Evolutionary conservation across 92 coral and sea anemone species (phyloP), one percentile per base, ranked within the genome.

Genomic region (Porites rus): DNA sequence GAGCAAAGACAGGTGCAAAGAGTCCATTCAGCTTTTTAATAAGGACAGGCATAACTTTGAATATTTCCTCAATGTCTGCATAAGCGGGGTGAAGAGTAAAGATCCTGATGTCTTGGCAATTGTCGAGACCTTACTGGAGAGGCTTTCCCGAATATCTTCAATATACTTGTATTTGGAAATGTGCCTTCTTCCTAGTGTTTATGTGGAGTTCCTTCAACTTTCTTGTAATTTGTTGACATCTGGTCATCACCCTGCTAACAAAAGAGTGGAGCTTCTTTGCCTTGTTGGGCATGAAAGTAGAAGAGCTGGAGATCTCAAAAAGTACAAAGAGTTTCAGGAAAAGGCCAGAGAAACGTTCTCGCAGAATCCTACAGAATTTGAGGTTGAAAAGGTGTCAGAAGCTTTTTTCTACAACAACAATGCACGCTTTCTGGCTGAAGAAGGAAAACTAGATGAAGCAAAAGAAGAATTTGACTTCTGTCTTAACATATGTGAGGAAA

Each of bases 31-130:
- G 64, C 2, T 10, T 51, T 84, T 84, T 75, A 75, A 75, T 64
- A 59, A 71, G 10, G 79, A 84, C 28, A 74, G 88, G 46, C 77
- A 65, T 59, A 78, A 84, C 19, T 69, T 84, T 19, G 88, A 84
- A 63, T 62, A 65, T 84, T 70, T 75, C 51, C 18, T 84, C 19
- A 51, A 73, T 0, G 60, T 0, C 43, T 73, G 77, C 9, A 73
- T 50, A 8, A 1, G 1, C 11, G 77, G 77, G 19, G 19, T 73
- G 17, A n/a, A 18, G 3, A 73, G 10, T 10, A 8, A 73, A 1
- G 62, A 73, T 1, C 77, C 62, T 8, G 77, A 73, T 51, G 75
- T 71, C 20, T 8, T 38, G 11, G 38, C 46, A 73, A 8, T 73
- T 3, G 11, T 73, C 63, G 77, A 73, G n/a, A 51, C 28, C 59